Evolutionary conservation across 1,140 invertebrate genomes (phyloP).

Genomic region (Fragariocoptes setiger): DNA sequence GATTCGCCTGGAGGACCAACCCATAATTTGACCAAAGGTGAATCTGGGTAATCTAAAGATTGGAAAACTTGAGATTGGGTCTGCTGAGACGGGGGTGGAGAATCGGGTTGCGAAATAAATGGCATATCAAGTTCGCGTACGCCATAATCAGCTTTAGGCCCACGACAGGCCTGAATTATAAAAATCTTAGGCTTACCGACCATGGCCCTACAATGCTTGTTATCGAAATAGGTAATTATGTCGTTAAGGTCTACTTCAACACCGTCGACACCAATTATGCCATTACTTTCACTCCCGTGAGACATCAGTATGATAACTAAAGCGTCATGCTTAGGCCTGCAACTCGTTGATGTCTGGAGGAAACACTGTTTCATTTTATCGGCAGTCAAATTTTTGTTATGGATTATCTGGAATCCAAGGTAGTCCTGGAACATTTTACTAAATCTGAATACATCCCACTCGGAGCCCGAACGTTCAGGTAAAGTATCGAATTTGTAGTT

Average conservation of each 20-base stretch:
- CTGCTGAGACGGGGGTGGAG: neutral
- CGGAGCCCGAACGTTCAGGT: neutral
- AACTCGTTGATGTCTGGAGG: neutral
- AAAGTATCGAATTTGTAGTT: slow-evolving; percentile 5
- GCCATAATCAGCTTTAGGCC: slow-evolving; percentile 4
- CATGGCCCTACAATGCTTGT: slow-evolving; percentile 11
- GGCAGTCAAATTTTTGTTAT: neutral
- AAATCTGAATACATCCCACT: neutral
- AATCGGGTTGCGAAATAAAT: neutral
- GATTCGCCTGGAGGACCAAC: neutral
- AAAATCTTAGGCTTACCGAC: slow-evolving; percentile 14
- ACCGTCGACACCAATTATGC: slow-evolving; percentile 4
- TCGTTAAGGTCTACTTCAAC: slow-evolving; percentile 4
- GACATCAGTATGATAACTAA: slow-evolving; percentile 7
- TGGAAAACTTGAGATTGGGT: neutral
- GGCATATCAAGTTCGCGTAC: neutral
- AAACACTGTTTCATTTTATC: neutral
- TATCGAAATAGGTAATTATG: slow-evolving; percentile 12
- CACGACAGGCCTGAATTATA: slow-evolving; percentile 14
- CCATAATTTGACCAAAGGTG: neutral
- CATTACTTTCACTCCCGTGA: slow-evolving; percentile 3
- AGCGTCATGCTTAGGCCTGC: slow-evolving; percentile 3
- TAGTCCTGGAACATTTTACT: neutral
- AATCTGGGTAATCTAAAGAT: too few species aligned
- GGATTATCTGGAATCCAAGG: slow-evolving; percentile 1